Conservation (phyloP, 1,140 invertebrate species). For the Palaemon carinicauda region DNA sequence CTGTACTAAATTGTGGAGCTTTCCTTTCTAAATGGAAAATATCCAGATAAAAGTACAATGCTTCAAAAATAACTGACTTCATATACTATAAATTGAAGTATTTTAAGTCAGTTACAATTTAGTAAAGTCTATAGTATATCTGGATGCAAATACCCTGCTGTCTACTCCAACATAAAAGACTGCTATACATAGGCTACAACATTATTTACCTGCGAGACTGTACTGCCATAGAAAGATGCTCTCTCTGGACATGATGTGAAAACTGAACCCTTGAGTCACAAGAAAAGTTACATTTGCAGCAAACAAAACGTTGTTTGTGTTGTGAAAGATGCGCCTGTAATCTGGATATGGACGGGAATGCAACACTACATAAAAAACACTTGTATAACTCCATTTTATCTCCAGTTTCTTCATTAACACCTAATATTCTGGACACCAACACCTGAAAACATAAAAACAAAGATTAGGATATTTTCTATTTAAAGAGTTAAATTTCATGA, state of each 20-base stretch:
- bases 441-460: constrained; percentile 55
- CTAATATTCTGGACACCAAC: constrained; percentile 65
- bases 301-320: constrained; percentile 64
- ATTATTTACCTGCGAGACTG: constrained; percentile 3
- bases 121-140: too few species aligned
- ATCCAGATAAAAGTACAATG: too few species aligned
- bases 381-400: constrained; percentile 66
- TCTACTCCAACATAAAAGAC: neutral
- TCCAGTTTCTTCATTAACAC: constrained; percentile 64
- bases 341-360: constrained; percentile 64
- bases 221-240: constrained; percentile 45
- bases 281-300: constrained; percentile 63
- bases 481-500: neutral
- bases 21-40: too few species aligned
- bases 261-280: constrained; percentile 64
- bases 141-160: too few species aligned
- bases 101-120: too few species aligned
- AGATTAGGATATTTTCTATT: neutral
- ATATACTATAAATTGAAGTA: too few species aligned
- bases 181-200: too few species aligned
- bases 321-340: constrained; percentile 65
- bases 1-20: too few species aligned
- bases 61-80: too few species aligned
- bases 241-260: constrained; percentile 62
- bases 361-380: constrained; percentile 66